These are phyloP conservation scores for Vespertilio murinus DNA, from an alignment of 2,797 vertebrate species.

Conservation along the genomic window DNA sequence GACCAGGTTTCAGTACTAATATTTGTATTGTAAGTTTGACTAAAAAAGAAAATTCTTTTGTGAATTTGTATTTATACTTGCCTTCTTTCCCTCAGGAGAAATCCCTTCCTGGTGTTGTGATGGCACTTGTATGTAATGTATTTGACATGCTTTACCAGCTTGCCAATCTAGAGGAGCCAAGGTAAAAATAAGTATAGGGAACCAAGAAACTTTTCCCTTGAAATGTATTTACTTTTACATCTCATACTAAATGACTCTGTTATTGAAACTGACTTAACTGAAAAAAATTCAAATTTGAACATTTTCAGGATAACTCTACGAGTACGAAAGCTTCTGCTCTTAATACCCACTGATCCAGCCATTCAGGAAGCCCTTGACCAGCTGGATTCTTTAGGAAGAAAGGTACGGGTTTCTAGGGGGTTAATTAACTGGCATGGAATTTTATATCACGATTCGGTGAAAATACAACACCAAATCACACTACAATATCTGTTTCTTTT, in stretches of 20 bases:
- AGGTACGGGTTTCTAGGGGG: slow-evolving; percentile 78
- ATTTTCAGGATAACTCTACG: slow-evolving; percentile 94
- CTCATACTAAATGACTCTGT: neutral
- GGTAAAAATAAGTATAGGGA: slow-evolving; percentile 81
- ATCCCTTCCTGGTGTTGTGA: slow-evolving; percentile 97
- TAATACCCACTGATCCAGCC: slow-evolving; percentile 98
- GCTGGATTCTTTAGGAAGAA: slow-evolving; percentile 88
- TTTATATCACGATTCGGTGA: neutral
- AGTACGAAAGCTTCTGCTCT: slow-evolving; percentile 95
- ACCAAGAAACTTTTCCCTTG: neutral
- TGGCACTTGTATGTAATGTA: slow-evolving; percentile 98
- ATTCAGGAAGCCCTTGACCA: slow-evolving; percentile 98
- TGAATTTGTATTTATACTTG: slow-evolving; percentile 49
- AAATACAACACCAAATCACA: neutral
- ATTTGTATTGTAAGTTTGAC: neutral
- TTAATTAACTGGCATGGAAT: neutral
- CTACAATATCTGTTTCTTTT: neutral
- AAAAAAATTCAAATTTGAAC: slow-evolving; percentile 64
- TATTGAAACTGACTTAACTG: neutral
- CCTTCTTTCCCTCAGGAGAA: slow-evolving; percentile 90
- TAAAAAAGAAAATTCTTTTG: neutral
- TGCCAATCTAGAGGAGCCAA: slow-evolving; percentile 96
- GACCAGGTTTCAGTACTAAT: neutral
- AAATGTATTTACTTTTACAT: neutral
- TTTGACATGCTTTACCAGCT: slow-evolving; percentile 99